These are phyloP conservation scores for Nannospalax galili DNA, from an alignment of 2,113 vertebrate species.

Conservation along the genomic window DNA sequence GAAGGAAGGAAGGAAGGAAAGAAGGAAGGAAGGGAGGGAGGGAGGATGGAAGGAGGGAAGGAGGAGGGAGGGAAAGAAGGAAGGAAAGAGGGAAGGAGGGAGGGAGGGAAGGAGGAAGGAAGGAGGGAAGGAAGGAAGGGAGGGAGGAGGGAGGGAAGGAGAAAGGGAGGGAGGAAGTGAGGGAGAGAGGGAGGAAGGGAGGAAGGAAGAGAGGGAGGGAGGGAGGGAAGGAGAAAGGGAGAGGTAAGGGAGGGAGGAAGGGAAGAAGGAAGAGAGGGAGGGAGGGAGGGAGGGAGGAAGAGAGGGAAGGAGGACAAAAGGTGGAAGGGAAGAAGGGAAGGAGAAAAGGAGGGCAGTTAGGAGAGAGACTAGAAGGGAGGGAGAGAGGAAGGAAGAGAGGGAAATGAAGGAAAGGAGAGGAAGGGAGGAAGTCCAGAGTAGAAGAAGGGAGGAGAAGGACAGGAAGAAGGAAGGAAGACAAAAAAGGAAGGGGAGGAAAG, in stretches of 20 bases:
- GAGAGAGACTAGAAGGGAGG: too few species aligned
- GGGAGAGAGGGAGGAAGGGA: neutral
- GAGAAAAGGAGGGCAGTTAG: too few species aligned
- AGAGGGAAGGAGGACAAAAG: too few species aligned
- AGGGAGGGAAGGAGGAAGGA: fast-evolving
- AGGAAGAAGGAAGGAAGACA: neutral
- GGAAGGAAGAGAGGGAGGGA: neutral
- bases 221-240: too few species aligned
- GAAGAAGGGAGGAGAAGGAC: fast-evolving
- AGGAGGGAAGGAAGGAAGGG: fast-evolving
- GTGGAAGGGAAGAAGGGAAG: fast-evolving
- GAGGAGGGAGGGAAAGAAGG: fast-evolving
- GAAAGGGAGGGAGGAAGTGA: fast-evolving
- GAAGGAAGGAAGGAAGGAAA: neutral
- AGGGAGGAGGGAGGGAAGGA: fast-evolving
- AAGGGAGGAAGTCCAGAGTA: too few species aligned
- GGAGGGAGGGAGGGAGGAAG: neutral
- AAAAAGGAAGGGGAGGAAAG: fast-evolving
- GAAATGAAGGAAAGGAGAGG: neutral
- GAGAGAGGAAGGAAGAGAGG: neutral
- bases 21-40: fast-evolving
- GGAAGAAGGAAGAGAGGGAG: too few species aligned
- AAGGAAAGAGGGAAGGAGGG: too few species aligned
- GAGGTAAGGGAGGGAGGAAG: too few species aligned
- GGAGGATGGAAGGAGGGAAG: neutral